A percentile compares a stretch with the other conserved stretches of the same genome.
phyloP scores from a whole-genome alignment of 2,888 invertebrate species.

The Rhagonycha fulva region DNA sequence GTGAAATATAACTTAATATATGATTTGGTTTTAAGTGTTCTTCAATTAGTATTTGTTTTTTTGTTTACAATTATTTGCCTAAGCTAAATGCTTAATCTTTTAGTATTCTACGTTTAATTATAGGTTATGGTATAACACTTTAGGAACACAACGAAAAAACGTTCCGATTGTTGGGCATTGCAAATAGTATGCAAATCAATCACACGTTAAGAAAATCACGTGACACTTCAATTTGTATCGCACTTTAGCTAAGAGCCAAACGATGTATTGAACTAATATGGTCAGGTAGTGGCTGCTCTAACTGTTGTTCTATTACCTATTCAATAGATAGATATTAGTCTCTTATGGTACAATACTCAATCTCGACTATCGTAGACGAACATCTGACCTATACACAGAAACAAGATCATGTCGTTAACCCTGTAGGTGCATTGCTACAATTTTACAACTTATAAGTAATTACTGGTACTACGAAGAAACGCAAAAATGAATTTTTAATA shows the following conservation, averaged over 20 bases:
- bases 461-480: not conserved
- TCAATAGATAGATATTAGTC: constrained; percentile 30
- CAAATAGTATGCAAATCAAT: constrained; percentile 25
- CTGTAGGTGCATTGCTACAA: not conserved
- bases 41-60: not conserved
- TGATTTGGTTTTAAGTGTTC: constrained; percentile 2
- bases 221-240: constrained; percentile 30
- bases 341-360: constrained; percentile 34
- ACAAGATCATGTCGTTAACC: constrained; percentile 26
- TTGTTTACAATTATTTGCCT: not conserved
- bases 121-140: not conserved
- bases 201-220: constrained; percentile 19
- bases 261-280: constrained; percentile 35
- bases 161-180: not conserved
- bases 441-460: not conserved
- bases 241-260: constrained; percentile 34
- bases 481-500: not conserved
- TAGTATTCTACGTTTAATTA: not conserved
- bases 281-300: constrained; percentile 29
- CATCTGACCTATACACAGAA: constrained; percentile 30
- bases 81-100: not conserved
- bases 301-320: constrained; percentile 29
- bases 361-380: constrained; percentile 27
- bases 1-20: constrained; percentile 13
- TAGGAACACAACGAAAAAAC: not conserved